Evolutionary conservation across 2,113 vertebrate genomes (phyloP).

Genomic region (Phycodurus eques): DNA sequence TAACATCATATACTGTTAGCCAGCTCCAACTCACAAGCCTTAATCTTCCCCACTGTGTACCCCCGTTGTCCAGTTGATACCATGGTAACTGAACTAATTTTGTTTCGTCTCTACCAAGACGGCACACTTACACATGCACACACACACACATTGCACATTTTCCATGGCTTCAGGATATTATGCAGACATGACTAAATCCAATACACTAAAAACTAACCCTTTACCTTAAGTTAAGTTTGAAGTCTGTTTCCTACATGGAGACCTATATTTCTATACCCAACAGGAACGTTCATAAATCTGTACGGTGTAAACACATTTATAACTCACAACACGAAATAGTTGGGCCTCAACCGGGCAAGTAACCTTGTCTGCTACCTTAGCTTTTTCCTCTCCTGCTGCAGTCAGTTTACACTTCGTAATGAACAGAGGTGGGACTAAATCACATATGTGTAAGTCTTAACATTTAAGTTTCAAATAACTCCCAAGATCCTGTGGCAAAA

Average conservation of each 20-base stretch:
- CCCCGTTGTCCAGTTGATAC: slow-evolving; percentile 56
- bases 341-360: background rate
- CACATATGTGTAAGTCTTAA: background rate
- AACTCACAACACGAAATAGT: background rate
- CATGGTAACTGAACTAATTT: slow-evolving; percentile 51
- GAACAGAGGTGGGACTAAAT: background rate
- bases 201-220: background rate
- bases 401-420: background rate
- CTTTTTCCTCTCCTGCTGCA: background rate
- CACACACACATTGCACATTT: slow-evolving; percentile 1
- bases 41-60: slow-evolving; percentile 60
- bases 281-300: background rate
- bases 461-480: no score
- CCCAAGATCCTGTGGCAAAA: no score
- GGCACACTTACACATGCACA: slow-evolving; percentile 9
- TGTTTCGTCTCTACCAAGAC: slow-evolving; percentile 30
- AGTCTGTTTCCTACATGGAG: background rate
- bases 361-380: background rate
- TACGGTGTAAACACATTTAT: background rate
- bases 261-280: background rate
- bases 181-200: background rate
- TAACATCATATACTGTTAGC: background rate
- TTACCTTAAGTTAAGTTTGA: background rate
- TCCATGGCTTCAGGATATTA: background rate
- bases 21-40: slow-evolving; percentile 39